Evolutionary conservation across 2,113 vertebrate species (phyloP).

Genomic region (Bufo gargarizans): DNA sequence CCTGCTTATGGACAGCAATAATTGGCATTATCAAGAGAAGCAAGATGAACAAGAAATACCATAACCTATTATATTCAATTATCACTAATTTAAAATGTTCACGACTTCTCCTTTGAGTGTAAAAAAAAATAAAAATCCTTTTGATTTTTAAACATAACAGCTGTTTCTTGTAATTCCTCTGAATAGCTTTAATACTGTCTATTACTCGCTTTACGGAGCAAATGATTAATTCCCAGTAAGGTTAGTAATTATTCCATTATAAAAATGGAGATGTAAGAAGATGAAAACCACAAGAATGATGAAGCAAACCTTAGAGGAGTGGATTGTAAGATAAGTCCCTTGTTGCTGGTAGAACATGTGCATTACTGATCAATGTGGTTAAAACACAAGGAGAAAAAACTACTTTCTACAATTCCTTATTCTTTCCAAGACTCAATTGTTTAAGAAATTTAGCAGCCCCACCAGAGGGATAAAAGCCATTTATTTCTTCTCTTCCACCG

Average conservation of each 20-base stretch:
- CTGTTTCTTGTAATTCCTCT: slow-evolving; percentile 40
- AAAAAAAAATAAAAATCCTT: slow-evolving; percentile 16
- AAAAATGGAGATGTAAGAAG: slow-evolving; percentile 75
- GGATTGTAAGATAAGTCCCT: slow-evolving; percentile 40
- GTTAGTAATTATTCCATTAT: slow-evolving; percentile 76
- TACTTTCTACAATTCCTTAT: slow-evolving; percentile 65
- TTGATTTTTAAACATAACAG: slow-evolving; percentile 41
- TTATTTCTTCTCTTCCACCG: not conserved
- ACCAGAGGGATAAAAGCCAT: not conserved
- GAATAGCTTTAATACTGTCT: slow-evolving; percentile 50
- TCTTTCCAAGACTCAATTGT: slow-evolving; percentile 25
- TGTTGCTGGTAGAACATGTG: slow-evolving; percentile 68
- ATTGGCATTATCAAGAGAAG: not conserved
- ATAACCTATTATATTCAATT: slow-evolving; percentile 6
- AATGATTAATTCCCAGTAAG: slow-evolving; percentile 74
- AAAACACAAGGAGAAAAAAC: slow-evolving; percentile 65
- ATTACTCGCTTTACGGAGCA: slow-evolving; percentile 68
- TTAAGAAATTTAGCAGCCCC: not conserved
- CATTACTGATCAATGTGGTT: slow-evolving; percentile 70
- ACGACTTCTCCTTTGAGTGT: not conserved
- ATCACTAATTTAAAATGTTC: not conserved
- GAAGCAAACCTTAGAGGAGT: slow-evolving; percentile 66
- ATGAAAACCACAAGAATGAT: slow-evolving; percentile 72
- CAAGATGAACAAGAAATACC: not conserved
- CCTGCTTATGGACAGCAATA: not conserved